A percentile compares a stretch with the other conserved stretches of the same genome.
Conservation (phyloP, 2,888 invertebrate genomes). For the Caenorhabditis zanzibari region DNA sequence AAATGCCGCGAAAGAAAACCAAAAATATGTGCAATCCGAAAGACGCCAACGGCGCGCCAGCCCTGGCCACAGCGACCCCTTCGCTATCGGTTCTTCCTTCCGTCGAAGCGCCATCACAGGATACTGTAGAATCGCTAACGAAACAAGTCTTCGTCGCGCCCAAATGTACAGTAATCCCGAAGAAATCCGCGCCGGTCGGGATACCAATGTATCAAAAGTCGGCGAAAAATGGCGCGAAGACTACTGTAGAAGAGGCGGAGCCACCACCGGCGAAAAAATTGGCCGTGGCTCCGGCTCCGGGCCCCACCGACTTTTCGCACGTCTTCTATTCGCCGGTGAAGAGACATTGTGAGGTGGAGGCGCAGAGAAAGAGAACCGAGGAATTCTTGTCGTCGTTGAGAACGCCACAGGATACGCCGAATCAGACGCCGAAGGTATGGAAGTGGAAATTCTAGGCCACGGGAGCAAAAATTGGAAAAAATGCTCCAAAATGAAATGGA, state of each 20-base stretch:
- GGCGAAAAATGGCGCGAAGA: not conserved
- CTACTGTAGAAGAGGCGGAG: not conserved
- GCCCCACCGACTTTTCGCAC: constrained; percentile 36
- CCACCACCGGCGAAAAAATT: not conserved
- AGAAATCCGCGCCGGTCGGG: not conserved
- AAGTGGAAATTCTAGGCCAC: not conserved
- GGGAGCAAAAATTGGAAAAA: not conserved
- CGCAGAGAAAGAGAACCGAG: constrained; percentile 14
- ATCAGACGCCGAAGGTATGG: constrained; percentile 50
- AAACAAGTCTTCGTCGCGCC: constrained; percentile 16
- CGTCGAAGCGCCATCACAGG: not conserved
- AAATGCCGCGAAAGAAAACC: constrained; percentile 17
- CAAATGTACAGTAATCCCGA: constrained; percentile 12
- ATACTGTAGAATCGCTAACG: not conserved
- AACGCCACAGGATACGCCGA: constrained; percentile 41
- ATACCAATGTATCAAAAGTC: too few species aligned
- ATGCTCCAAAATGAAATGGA: too few species aligned
- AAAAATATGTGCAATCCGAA: not conserved
- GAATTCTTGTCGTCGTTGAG: constrained; percentile 42
- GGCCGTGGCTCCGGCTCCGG: not conserved
- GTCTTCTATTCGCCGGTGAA: constrained; percentile 24
- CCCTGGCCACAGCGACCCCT: constrained; percentile 19
- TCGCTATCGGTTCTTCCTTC: not conserved
- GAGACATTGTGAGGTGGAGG: not conserved
- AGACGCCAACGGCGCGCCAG: not conserved